Evolutionary conservation across 2,797 vertebrate species (phyloP), one percentile per base, ranked within the genome.

Genomic region (Agapornis canus): DNA sequence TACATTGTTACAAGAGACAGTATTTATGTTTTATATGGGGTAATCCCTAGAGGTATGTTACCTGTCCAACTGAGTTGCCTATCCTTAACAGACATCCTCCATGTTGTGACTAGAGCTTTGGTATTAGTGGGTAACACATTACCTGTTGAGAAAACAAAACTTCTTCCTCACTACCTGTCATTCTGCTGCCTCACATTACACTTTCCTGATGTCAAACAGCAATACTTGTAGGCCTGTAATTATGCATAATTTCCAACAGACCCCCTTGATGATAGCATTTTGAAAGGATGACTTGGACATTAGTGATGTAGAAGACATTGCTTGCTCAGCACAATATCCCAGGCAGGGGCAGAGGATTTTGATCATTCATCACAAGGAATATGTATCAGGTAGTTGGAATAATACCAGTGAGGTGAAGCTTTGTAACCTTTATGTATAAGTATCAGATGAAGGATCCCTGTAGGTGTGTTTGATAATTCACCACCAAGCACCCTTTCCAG

Each of bases 91-190:
- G 59, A 22, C 8, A 35, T 42, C 42, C 47, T 51, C 14, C 17
- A 9, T 4, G n/a, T 43, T 43, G 31, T 35, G 51, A 47, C 2
- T 6, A 66, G 21, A 47, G 21, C 27, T 81, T 52, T 56, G 43
- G 10, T 35, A 43, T 21, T 35, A 10, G 45, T 6, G 10, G 42
- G 13, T 10, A 8, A 57, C 8, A 17, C 0, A 1, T 26, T 81
- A 16, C 43, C 75, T 56, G 0, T 12, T 56, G 45, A 63, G 84
- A 22, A 68, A 49, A 63, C 23, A 71, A n/a, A 82, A 12, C 49
- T 86, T 42, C 52, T 75, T 70, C 42, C 75, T 92, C 45, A 2
- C 25, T 70, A 12, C 42, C 51, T 75, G 32, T 35, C 54, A 2
- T 54, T 65, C 42, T 60, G 54, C 54, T 56, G 49, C 60, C 54